Evolutionary conservation across 2,888 invertebrate genomes (phyloP).

Genomic region (Eudasyphora cyanicolor): DNA sequence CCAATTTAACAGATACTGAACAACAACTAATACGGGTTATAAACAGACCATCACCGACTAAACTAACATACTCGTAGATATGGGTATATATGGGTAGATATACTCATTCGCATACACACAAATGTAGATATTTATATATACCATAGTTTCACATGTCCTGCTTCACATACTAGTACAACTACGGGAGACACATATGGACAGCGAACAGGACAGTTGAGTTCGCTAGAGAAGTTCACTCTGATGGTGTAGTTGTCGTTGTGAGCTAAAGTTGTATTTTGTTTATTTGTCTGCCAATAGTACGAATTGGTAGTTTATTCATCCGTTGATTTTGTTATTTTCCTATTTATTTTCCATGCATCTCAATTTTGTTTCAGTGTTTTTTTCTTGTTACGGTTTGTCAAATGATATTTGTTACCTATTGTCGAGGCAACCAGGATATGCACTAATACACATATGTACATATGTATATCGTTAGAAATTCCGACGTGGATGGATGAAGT

Average conservation of each 20-base stretch:
- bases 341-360: slow-evolving; percentile 33
- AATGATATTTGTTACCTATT: slow-evolving; percentile 57
- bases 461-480: slow-evolving; percentile 32
- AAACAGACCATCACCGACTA: slow-evolving; percentile 8
- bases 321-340: slow-evolving; percentile 46
- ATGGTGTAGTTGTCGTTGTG: no score
- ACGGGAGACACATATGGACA: slow-evolving; percentile 26
- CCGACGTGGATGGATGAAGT: background rate
- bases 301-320: background rate
- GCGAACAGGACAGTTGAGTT: slow-evolving; percentile 48
- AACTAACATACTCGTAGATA: background rate
- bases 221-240: background rate
- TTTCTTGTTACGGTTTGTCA: slow-evolving; percentile 14
- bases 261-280: background rate
- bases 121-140: background rate
- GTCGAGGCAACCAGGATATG: slow-evolving; percentile 23
- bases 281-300: background rate
- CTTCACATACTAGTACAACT: background rate
- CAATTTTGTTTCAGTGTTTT: background rate
- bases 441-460: background rate
- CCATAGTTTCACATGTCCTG: background rate
- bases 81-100: background rate
- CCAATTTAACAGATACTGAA: slow-evolving; percentile 64
- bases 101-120: background rate
- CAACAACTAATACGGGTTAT: slow-evolving; percentile 52